Evolutionary conservation across 2,888 invertebrate species (phyloP), one percentile per base, ranked within the genome.

Genomic region (Phytoseiulus persimilis): DNA sequence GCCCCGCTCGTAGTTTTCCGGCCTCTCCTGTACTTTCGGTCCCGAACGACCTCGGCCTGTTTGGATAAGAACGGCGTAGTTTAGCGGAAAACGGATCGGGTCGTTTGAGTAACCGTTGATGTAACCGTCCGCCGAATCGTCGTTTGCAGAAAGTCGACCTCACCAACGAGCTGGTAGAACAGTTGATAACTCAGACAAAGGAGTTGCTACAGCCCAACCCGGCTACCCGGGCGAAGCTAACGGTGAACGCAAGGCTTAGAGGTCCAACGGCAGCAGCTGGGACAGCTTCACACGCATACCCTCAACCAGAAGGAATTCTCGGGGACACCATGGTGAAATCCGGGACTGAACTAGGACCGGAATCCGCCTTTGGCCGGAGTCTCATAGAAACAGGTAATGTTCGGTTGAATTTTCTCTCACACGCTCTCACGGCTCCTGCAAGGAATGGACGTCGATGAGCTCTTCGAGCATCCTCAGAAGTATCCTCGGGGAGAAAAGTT

Each of bases 161-260:
- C 90, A 98, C 98, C 91, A 96, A 96, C 92, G 98, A 98, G 93
- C 94, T 99, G 92, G 98, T 99, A 83, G 98, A 98, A 93, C 99
- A 99, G 92, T 94, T 99, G 91, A 97, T 99, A 93, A 94, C 95
- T 91, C 98, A 98, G 94, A 98, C 99, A 90, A 98, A 98, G 94
- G 99, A 99, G 94, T 99, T 97, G 93, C 95, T 99, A 87, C 99
- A 99, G 93, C 99, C 99, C 90, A 99, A 99, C 94, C 99, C 99
- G 94, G 94, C 94, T 39, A 93, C 94, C n/a, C 92, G 94, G 90
- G 94, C 94, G 31, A 94, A 94, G 92, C 92, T 94, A 92, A 92
- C 93, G 90, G 93, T 94, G 90, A 97, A 99, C 92, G 98, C 98
- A 92, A 99, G 99, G 94, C 94, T 99, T 91, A 96, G 98, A 92